Percentiles rank a stretch among this genome's conserved stretches.
Conservation (phyloP, 2,797 vertebrate genomes). For the Cichlasoma orientale region DNA sequence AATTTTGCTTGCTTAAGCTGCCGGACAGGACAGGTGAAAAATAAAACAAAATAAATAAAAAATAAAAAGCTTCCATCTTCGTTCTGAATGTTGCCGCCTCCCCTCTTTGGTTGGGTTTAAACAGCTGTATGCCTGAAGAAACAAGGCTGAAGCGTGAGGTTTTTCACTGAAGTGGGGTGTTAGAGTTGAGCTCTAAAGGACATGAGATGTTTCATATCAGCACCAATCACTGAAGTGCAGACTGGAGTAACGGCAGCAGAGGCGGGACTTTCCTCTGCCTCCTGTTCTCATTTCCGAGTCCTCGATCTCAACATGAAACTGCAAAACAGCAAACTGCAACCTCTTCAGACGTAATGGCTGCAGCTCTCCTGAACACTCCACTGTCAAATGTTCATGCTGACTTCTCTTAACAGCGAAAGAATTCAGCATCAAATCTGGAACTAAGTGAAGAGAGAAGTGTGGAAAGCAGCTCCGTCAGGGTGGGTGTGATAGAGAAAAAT, state of each 20-base stretch:
- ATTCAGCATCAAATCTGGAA: conserved; percentile 8
- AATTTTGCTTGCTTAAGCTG: no score
- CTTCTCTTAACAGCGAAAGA: conserved; percentile 27
- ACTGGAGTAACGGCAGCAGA: not conserved
- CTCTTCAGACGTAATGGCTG: conserved; percentile 2
- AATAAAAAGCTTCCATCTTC: no score
- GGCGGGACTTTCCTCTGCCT: not conserved
- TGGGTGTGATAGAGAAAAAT: not conserved
- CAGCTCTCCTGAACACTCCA: conserved; percentile 5
- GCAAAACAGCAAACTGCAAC: not conserved
- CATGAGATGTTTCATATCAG: no score
- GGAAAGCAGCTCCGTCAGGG: not conserved
- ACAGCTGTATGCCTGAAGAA: no score
- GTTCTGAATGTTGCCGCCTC: no score
- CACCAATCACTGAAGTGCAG: no score
- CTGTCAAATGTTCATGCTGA: conserved; percentile 22
- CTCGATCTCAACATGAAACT: not conserved
- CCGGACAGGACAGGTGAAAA: no score
- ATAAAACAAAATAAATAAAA: no score
- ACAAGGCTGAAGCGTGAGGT: no score
- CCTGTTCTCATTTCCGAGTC: not conserved
- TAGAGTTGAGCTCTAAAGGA: no score
- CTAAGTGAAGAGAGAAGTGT: not conserved
- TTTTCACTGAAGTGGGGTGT: no score
- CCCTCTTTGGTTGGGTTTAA: no score